Percentiles rank a stretch among this genome's conserved stretches.
These are phyloP conservation scores for Passerina amoena DNA, from an alignment of 2,113 vertebrate genomes.

Conservation along the genomic window DNA sequence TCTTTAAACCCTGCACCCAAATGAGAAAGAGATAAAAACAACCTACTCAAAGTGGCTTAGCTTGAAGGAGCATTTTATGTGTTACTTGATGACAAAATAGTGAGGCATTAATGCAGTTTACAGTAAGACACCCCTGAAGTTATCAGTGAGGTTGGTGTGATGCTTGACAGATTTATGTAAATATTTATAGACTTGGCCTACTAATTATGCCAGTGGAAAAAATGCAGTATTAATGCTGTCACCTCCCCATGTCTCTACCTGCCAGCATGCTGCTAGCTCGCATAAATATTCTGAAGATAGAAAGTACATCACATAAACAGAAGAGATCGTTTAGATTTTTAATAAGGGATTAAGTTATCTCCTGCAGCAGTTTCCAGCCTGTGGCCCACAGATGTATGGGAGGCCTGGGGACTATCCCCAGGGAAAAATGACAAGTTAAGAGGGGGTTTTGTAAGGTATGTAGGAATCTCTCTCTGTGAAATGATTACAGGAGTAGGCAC, in stretches of 20 bases:
- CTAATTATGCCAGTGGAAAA: conserved; percentile 59
- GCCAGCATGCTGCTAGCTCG: conserved; percentile 28
- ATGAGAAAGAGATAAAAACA: conserved; percentile 61
- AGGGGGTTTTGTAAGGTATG: neutral
- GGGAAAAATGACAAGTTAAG: neutral
- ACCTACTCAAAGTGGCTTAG: conserved; percentile 46
- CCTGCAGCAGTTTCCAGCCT: conserved; percentile 2
- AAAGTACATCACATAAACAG: conserved; percentile 38
- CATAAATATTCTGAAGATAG: conserved; percentile 44
- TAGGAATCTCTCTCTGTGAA: neutral
- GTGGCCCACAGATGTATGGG: neutral
- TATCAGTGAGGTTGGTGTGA: conserved; percentile 45
- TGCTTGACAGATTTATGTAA: conserved; percentile 63
- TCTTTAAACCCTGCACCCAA: conserved; percentile 22
- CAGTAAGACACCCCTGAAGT: conserved; percentile 45
- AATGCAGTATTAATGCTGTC: conserved; percentile 27
- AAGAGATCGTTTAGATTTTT: conserved; percentile 52
- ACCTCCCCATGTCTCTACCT: conserved; percentile 12
- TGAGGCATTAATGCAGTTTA: conserved; percentile 46
- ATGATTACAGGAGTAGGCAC: neutral
- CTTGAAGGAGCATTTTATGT: conserved; percentile 49
- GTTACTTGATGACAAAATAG: conserved; percentile 65
- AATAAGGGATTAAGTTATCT: conserved; percentile 39
- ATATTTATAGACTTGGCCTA: conserved; percentile 69
- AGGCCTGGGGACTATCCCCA: neutral